These are phyloP conservation scores for Eurystomus gularis DNA, from an alignment of 2,113 vertebrate species.

Conservation along the genomic window DNA sequence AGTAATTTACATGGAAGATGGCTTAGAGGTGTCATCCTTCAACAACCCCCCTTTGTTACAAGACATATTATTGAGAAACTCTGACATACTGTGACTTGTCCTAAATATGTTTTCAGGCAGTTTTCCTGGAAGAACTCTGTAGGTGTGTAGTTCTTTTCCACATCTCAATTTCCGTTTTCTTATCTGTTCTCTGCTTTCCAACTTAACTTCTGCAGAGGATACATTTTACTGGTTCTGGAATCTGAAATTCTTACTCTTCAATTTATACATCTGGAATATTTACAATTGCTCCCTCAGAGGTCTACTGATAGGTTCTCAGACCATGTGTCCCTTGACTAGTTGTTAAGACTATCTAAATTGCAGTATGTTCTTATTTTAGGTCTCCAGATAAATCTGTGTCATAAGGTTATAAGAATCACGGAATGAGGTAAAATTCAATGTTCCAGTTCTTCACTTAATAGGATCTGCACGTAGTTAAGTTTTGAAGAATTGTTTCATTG, in stretches of 20 bases:
- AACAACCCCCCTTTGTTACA: not conserved
- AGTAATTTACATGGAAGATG: not conserved
- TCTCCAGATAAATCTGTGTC: not conserved
- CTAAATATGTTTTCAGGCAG: not conserved
- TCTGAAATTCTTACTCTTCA: not conserved
- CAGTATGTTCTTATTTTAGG: slow-evolving; percentile 35
- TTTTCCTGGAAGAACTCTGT: not conserved
- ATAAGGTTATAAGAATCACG: slow-evolving; percentile 9
- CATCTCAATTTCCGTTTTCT: not conserved
- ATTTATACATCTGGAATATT: slow-evolving; percentile 22
- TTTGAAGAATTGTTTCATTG: not conserved
- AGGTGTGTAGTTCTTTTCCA: not conserved
- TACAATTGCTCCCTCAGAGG: slow-evolving; percentile 31
- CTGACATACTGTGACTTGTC: not conserved
- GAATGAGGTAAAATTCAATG: slow-evolving; percentile 25
- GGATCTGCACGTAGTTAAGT: not conserved
- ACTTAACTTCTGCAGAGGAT: not conserved
- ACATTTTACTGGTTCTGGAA: not conserved
- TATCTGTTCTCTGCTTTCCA: not conserved
- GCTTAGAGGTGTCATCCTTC: not conserved
- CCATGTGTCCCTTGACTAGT: not conserved
- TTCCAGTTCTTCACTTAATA: not conserved
- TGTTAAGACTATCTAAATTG: slow-evolving; percentile 28
- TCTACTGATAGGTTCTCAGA: not conserved
- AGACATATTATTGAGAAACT: not conserved